Conservation (phyloP, 2,888 invertebrate species). For the Spatulosminthurus flaviceps region DNA sequence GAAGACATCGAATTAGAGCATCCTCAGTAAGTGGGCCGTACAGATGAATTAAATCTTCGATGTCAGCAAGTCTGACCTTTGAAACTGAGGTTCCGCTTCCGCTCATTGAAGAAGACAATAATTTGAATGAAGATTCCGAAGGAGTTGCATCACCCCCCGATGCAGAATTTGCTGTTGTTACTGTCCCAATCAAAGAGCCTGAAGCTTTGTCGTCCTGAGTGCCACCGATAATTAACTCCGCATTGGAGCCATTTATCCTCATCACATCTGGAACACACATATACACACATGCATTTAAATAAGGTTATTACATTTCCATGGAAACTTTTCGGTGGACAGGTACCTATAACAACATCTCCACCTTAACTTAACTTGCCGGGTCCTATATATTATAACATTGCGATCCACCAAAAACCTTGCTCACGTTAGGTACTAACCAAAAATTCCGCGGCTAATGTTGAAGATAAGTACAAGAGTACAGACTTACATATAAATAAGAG, state of each 20-base stretch:
- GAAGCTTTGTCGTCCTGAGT: conserved; percentile 47
- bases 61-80: conserved; percentile 68
- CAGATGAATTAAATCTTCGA: conserved; percentile 91
- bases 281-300: neutral
- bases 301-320: too few species aligned
- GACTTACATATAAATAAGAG: too few species aligned
- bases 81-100: conserved; percentile 28
- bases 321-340: too few species aligned
- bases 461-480: too few species aligned
- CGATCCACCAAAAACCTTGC: too few species aligned
- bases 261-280: conserved; percentile 42
- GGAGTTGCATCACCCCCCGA: conserved; percentile 55
- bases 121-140: conserved; percentile 59
- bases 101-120: conserved; percentile 54
- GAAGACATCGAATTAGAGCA: conserved; percentile 89
- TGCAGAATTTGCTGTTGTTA: conserved; percentile 54
- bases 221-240: conserved; percentile 45
- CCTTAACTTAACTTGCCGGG: too few species aligned
- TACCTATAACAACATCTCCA: too few species aligned
- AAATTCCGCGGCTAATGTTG: too few species aligned
- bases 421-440: too few species aligned
- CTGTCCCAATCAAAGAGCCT: conserved; percentile 59
- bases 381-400: too few species aligned
- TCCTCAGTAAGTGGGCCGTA: conserved; percentile 93
- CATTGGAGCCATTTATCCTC: conserved; percentile 49